Base-by-base conservation (phyloP, 2,888 invertebrate species). In the Eupithecia subfuscata region DNA sequence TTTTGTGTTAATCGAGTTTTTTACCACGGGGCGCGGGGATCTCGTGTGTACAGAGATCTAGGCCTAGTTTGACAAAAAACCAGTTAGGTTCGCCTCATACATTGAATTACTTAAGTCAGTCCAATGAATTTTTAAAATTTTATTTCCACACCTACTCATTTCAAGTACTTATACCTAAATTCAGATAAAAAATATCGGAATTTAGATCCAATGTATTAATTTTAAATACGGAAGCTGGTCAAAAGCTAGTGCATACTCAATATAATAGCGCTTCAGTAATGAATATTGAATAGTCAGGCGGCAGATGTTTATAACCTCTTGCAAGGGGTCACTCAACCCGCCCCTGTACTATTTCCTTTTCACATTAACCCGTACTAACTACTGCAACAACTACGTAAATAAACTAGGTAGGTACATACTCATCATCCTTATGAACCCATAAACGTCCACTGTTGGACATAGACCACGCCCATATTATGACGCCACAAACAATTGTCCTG, bases 221-320 rank as follows among this genome's bases (percentile, higher is more conserved):
- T 30, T 30, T 30, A 30, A 30, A 30, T 30, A 30, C 30, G 22
- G 22, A 11, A 56, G 22, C 52, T 11, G 8, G n/a, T 45, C 1
- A 14, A 56, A 56, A 56, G 3, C 9, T 22, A 56, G 22, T 56
- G n/a, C 52, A 22, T 16, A 52, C n/a, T n/a, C n/a, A n/a, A n/a
- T n/a, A n/a, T n/a, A 52, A 52, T 52, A 9, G 52, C 52, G 52
- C 52, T 56, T 56, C n/a, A 3, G 52, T 56, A 56, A 52, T 56
- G 22, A 22, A 8, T 63, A 45, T 63, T 16, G 64, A 64, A 63
- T 64, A 12, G 63, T 43, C 45, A 43, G 25, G 5, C 43, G 64
- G 25, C 63, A 64, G 64, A 64, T 43, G 64, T 30, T 67, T 12
- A 37, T 68, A 68, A 68, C 68, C 68, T 68, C 40, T 67, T 65